Evolutionary conservation across 2,797 vertebrate genomes (phyloP), one percentile per base, ranked within the genome.

Genomic region (Gallirallus australis): DNA sequence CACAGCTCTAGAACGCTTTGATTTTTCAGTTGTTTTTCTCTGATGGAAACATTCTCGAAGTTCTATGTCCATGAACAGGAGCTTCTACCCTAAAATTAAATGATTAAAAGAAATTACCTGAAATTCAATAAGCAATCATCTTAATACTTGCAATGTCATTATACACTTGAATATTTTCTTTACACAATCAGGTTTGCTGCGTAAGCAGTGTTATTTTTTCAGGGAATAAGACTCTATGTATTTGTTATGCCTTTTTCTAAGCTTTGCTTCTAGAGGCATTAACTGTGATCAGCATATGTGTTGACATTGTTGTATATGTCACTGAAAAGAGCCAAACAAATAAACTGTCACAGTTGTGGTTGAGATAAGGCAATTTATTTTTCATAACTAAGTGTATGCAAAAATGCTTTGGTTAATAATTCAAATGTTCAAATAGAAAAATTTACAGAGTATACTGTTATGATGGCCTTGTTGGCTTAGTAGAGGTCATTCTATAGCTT

Each of bases 401-500:
- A 1, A 89, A 86, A 30, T 66, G 9, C 19, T 80, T 80, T 85
- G 30, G 15, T 77, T 93, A 50, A 66, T 93, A 50, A 69, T 80
- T 90, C 9, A 54, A 8, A 48, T 79, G 11, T 25, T 50, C n/a
- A 37, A 47, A 79, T 84, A 53, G 2, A 52, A 76, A 31, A 48
- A 56, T 57, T 45, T 64, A 47, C 7, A 0, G 4, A 54, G 2
- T 47, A 5, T 70, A 27, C 18, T 50, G 16, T 80, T 64, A 6
- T 2, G 28, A 54, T 91, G 52, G 68, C 33, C 20, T 50, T 59
- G 21, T 77, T 91, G 50, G 39, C 40, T 78, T 94, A 25, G 0
- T 65, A 78, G 68, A 87, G 69, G 75, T 87, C 83, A 56, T 82
- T 94, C 47, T 63, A 1, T 84, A 95, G 87, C 92, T 94, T 94